Base-by-base conservation (phyloP, 2,797 vertebrate species). In the Enteromius afrohamiltoni region DNA sequence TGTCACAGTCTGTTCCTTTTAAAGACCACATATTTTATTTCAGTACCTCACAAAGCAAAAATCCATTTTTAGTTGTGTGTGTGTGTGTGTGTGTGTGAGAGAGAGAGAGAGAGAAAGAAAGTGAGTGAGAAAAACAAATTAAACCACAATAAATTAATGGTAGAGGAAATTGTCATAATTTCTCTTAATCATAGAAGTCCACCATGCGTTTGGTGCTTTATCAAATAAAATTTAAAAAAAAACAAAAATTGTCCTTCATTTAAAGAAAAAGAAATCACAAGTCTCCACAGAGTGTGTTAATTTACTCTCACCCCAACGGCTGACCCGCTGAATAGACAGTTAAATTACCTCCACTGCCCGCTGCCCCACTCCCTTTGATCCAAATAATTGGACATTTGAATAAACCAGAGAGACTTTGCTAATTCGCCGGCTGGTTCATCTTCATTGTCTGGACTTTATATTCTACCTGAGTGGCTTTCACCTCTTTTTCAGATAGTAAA, bases 281-380 rank as follows among this genome's bases (percentile, higher is more conserved):
- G 90, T 93, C 92, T 92, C 92, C 89, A 86, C 75, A 90, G 92
- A 85, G 86, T 88, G 90, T 91, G 90, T 91, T 93, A 94, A 94
- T 94, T 87, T 93, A 92, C 91, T 94, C 94, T 93, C 87, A 91
- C 91, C 92, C 91, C 86, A 87, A 83, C 86, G 89, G 88, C 86
- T 93, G 91, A 91, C 91, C 89, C 55, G 82, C 85, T 89, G 89
- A 86, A 89, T 88, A 86, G 91, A 90, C 90, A 90, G 92, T 92
- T 93, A 91, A 88, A 89, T 90, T 78, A 89, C 90, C 91, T 91
- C 88, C 87, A 87, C 86, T 86, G 87, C 88, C 85, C 89, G 88
- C 86, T 86, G 77, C 87, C 76, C 84, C 75, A 40, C 77, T 83
- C 58, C 77, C 87, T 86, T 86, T 86, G 80, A 87, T 88, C 85